phyloP scores from a whole-genome alignment of 2,888 invertebrate genomes.

The Crepidodera aurea region DNA sequence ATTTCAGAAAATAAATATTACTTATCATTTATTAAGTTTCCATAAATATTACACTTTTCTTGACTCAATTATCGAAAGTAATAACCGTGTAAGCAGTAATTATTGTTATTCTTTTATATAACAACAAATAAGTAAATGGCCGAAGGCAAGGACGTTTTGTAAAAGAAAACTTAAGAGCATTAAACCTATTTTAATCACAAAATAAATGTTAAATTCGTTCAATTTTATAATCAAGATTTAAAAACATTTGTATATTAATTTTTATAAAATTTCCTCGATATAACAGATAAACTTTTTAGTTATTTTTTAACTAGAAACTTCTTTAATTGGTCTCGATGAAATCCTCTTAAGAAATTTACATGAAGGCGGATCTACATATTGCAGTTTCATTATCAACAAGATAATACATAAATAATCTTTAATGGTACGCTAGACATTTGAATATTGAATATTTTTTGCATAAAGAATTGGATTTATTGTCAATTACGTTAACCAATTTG shows the following conservation, averaged over 20 bases:
- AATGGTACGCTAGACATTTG: not conserved
- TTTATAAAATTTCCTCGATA: too few species aligned
- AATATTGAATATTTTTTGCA: not conserved
- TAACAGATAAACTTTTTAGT: too few species aligned
- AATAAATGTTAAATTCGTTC: too few species aligned
- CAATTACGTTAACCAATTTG: not conserved
- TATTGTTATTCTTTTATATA: not conserved
- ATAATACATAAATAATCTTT: not conserved
- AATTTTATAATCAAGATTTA: too few species aligned
- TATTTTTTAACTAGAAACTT: too few species aligned
- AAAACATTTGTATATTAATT: too few species aligned
- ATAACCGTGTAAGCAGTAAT: not conserved
- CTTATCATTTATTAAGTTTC: too few species aligned
- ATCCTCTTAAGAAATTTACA: not conserved
- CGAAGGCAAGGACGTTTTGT: not conserved
- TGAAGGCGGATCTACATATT: not conserved
- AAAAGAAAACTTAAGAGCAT: not conserved
- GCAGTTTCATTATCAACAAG: not conserved
- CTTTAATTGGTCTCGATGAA: not conserved
- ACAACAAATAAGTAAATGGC: not conserved
- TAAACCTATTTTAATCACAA: not conserved
- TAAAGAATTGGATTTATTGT: not conserved
- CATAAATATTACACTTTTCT: too few species aligned
- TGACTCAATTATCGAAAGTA: too few species aligned
- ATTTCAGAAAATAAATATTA: too few species aligned